Conservation (phyloP, 2,113 vertebrate species). For the Puma concolor region DNA sequence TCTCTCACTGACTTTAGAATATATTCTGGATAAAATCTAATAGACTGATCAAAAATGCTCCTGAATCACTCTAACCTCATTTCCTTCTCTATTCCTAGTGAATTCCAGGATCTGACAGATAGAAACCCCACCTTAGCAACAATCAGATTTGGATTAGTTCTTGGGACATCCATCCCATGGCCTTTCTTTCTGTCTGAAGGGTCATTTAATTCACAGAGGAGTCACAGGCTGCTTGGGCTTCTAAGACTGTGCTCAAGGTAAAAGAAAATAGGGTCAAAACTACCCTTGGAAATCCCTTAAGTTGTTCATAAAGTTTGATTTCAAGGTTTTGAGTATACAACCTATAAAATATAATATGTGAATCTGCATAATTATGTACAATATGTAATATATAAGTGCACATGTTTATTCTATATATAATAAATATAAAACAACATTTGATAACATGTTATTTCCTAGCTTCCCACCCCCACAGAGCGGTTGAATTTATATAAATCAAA, state of each 20-base stretch:
- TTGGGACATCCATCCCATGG: background rate
- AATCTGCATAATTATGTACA: background rate
- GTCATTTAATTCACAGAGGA: background rate
- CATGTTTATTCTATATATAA: background rate
- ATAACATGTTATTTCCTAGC: background rate
- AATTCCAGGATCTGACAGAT: background rate
- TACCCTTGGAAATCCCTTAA: background rate
- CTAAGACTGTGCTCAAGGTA: background rate
- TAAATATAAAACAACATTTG: background rate
- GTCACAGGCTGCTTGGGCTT: background rate
- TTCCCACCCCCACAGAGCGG: background rate
- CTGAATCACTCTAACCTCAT: background rate
- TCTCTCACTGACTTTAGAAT: background rate
- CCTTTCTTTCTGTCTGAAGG: background rate
- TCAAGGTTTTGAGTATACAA: background rate
- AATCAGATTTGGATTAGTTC: background rate
- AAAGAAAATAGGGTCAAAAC: background rate
- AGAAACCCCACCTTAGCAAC: background rate
- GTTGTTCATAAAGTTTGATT: background rate
- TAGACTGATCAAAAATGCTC: background rate
- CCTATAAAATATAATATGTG: background rate
- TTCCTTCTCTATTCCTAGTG: background rate
- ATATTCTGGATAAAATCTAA: background rate
- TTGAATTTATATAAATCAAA: background rate
- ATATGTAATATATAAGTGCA: background rate